Percentiles rank a stretch among this genome's conserved stretches.
Conservation (phyloP, 2,888 invertebrate genomes). For the Blastobasis lacticolella region DNA sequence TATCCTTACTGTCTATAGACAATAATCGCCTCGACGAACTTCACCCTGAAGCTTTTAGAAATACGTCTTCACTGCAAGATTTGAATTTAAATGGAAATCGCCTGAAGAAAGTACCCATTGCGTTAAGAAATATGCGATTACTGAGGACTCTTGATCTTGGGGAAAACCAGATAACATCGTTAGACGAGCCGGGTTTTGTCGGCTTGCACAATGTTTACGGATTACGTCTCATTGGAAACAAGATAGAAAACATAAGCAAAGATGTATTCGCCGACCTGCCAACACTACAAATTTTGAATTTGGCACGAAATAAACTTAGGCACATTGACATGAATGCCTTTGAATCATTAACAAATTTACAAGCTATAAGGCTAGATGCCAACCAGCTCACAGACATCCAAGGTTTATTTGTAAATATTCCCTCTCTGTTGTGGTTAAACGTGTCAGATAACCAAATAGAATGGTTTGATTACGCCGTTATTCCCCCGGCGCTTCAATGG, state of each 20-base stretch:
- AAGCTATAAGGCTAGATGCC: slow-evolving; percentile 90
- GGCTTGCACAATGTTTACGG: slow-evolving; percentile 91
- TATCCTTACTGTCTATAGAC: slow-evolving; percentile 88
- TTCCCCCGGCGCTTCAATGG: slow-evolving; percentile 89
- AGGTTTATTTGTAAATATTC: slow-evolving; percentile 87
- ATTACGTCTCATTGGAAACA: slow-evolving; percentile 91
- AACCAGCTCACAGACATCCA: slow-evolving; percentile 88
- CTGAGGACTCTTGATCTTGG: slow-evolving; percentile 92
- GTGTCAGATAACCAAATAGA: slow-evolving; percentile 92
- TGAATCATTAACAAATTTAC: slow-evolving; percentile 83
- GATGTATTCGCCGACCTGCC: slow-evolving; percentile 86
- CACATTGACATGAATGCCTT: slow-evolving; percentile 87
- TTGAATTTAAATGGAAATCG: slow-evolving; percentile 92
- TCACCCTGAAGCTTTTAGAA: slow-evolving; percentile 90
- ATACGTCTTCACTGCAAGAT: slow-evolving; percentile 92
- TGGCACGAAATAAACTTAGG: slow-evolving; percentile 88
- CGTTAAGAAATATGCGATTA: slow-evolving; percentile 88
- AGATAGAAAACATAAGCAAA: slow-evolving; percentile 86
- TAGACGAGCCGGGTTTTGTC: slow-evolving; percentile 88
- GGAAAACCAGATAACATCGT: slow-evolving; percentile 87
- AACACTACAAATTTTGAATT: slow-evolving; percentile 87
- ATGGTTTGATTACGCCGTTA: slow-evolving; percentile 90
- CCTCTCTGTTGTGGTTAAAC: slow-evolving; percentile 90
- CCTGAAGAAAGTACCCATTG: slow-evolving; percentile 85
- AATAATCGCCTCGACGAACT: slow-evolving; percentile 89